Conservation (phyloP, 2,888 invertebrate species). For the Cryptocephalus primarius region DNA sequence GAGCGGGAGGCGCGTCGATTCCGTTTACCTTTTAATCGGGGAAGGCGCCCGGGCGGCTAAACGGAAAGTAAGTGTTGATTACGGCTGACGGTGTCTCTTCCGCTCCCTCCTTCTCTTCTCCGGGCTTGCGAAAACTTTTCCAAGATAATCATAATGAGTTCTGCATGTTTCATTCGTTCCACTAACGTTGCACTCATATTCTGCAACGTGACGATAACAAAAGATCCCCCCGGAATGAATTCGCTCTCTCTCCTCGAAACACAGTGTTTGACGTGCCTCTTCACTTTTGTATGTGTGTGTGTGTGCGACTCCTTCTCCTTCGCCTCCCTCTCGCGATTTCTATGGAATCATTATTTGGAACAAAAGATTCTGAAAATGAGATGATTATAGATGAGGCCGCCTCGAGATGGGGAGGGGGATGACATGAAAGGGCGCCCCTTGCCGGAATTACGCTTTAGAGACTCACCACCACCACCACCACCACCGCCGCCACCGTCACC, state of each 20-base stretch:
- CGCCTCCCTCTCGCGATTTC: constrained; percentile 15
- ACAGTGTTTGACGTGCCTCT: constrained; percentile 27
- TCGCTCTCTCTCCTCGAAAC: constrained; percentile 18
- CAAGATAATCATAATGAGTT: constrained; percentile 16
- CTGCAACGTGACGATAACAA: constrained; percentile 28
- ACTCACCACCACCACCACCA: too few species aligned
- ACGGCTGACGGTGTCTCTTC: too few species aligned
- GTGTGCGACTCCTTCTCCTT: constrained; percentile 1
- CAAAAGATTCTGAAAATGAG: constrained; percentile 38
- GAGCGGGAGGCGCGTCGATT: too few species aligned
- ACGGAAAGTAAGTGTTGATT: too few species aligned
- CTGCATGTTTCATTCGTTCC: constrained; percentile 22
- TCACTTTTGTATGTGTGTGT: constrained; percentile 16
- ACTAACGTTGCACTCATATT: constrained; percentile 17
- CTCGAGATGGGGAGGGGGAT: neutral
- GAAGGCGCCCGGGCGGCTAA: too few species aligned
- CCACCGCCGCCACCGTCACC: too few species aligned
- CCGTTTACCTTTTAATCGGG: too few species aligned
- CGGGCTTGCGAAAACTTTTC: neutral
- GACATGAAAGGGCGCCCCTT: too few species aligned
- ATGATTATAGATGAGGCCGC: constrained; percentile 35
- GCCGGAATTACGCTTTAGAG: too few species aligned
- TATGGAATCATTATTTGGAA: constrained; percentile 37
- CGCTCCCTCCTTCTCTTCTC: too few species aligned
- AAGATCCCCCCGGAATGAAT: constrained; percentile 17